Percentiles rank a stretch among this genome's conserved stretches.
Conservation (phyloP, 2,797 vertebrate species). For the Lerista edwardsae region DNA sequence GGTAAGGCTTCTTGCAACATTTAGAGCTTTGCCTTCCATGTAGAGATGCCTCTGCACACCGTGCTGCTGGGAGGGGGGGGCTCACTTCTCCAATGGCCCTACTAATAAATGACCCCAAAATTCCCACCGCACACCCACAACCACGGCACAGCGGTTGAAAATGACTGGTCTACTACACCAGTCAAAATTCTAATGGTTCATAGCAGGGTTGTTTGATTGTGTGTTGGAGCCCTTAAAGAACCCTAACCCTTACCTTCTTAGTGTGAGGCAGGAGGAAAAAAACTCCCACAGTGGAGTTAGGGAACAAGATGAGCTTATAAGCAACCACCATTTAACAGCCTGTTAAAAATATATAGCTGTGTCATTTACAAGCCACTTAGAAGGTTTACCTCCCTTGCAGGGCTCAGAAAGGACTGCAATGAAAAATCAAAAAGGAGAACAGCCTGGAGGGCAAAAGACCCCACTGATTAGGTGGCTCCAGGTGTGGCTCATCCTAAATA, state of each 20-base stretch:
- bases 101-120: no score
- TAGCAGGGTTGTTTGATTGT: not conserved
- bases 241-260: not conserved
- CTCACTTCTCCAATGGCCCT: no score
- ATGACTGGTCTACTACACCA: no score
- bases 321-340: not conserved
- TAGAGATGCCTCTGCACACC: no score
- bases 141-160: no score
- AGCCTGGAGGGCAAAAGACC: not conserved
- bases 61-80: no score
- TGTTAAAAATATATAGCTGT: conserved; percentile 10
- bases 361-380: not conserved
- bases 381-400: not conserved
- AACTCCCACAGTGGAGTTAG: not conserved
- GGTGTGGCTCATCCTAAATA: no score
- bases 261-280: not conserved
- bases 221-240: not conserved
- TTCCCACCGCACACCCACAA: no score
- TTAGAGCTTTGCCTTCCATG: no score
- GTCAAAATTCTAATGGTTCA: not conserved
- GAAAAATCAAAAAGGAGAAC: not conserved
- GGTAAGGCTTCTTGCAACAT: no score
- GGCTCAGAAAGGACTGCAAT: not conserved
- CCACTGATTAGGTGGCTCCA: not conserved
- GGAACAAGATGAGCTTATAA: not conserved